Base-by-base conservation (phyloP, 2,888 invertebrate genomes). In the Drosophila longiperda region DNA sequence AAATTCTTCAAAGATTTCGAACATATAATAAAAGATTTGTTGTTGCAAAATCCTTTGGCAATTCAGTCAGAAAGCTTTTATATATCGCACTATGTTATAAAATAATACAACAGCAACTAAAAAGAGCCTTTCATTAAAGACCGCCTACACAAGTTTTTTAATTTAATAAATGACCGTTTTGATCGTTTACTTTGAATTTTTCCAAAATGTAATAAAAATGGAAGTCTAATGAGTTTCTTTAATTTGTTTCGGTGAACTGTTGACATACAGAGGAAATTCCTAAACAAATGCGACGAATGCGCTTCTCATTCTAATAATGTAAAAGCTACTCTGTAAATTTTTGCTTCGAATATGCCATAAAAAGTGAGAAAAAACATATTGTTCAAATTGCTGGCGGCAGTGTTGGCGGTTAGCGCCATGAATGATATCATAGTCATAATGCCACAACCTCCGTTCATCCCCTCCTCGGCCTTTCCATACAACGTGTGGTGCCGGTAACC, bases 381-480 rank as follows among this genome's bases (percentile, higher is more conserved):
- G 77, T 78, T 72, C 80, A 83, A 84, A 78, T 83, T 66, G 61
- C 71, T 66, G 61, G 73, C 54, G 68, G 59, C 64, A 57, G 63
- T 67, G 71, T 72, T 69, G 71, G 66, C 76, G 68, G 68, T 67
- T 72, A 79, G 79, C 65, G 80, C 70, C 71, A 73, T 75, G 78
- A 86, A 85, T 85, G 89, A 85, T 85, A 85, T 85, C 85, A 85
- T 85, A 80, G 75, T 77, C 76, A 75, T 57, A 71, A 71, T 61
- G 70, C 78, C 63, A 63, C 53, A 60, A n/a, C 49, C 75, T n/a
- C 55, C 52, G 59, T 42, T 45, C 1, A 23, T 33, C 40, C 17
- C 53, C 68, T 50, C 26, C 20, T 40, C 38, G 38, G 17, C 38
- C 36, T 0, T 2, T 15, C 33, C 53, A 4, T 3, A 57, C 12